These are phyloP conservation scores for Cantharis rustica DNA, from an alignment of 2,888 invertebrate genomes.

Conservation along the genomic window DNA sequence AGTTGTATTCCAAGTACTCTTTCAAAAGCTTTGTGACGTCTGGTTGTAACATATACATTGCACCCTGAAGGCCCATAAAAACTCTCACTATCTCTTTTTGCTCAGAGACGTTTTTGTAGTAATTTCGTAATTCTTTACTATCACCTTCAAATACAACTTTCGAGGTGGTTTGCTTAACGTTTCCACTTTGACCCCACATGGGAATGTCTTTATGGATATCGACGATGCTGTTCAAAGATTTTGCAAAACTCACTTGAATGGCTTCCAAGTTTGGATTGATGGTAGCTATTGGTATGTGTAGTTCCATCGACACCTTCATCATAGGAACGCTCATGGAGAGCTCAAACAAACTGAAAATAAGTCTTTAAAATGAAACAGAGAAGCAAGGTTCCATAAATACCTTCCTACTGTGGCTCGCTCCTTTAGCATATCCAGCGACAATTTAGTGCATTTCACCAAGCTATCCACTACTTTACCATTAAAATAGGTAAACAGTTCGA, in stretches of 20 bases:
- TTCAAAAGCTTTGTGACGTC: slow-evolving; percentile 62
- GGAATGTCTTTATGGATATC: slow-evolving; percentile 73
- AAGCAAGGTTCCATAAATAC: slow-evolving; percentile 30
- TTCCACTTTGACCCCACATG: slow-evolving; percentile 73
- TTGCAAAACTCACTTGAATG: slow-evolving; percentile 69
- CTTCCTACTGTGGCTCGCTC: slow-evolving; percentile 57
- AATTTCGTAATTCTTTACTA: slow-evolving; percentile 43
- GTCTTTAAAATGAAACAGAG: not conserved
- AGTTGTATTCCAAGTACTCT: slow-evolving; percentile 62
- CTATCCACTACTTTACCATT: slow-evolving; percentile 76
- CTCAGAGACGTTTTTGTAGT: slow-evolving; percentile 75
- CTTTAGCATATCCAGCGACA: slow-evolving; percentile 73
- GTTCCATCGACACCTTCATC: slow-evolving; percentile 66
- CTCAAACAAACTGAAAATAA: not conserved
- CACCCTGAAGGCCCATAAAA: slow-evolving; percentile 76
- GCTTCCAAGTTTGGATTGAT: slow-evolving; percentile 71
- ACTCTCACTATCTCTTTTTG: slow-evolving; percentile 80
- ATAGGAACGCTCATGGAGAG: slow-evolving; percentile 53
- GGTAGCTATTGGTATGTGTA: slow-evolving; percentile 67
- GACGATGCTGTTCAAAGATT: slow-evolving; percentile 70
- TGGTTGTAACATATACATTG: slow-evolving; percentile 71
- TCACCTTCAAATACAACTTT: not conserved
- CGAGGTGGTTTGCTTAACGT: not conserved
- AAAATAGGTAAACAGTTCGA: slow-evolving; percentile 81
- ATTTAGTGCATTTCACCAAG: slow-evolving; percentile 74